phyloP scores from a whole-genome alignment of 2,888 invertebrate species.

The Monochamus alternatus region DNA sequence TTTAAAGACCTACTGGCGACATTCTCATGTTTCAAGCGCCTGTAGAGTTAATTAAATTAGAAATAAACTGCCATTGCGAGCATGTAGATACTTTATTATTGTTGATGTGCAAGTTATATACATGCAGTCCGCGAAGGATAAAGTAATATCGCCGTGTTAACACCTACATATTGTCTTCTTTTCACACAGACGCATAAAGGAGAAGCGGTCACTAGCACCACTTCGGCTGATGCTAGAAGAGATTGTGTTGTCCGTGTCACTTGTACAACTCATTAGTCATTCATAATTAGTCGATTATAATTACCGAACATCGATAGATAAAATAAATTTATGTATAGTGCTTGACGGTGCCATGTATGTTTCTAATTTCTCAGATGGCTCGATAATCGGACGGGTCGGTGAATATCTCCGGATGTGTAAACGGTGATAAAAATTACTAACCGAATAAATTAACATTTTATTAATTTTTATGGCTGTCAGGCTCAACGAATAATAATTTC shows the following conservation, averaged over 20 bases:
- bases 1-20: background rate
- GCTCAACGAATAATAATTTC: slow-evolving; percentile 46
- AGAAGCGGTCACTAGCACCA: slow-evolving; percentile 44
- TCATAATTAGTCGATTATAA: slow-evolving; percentile 57
- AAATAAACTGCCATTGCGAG: background rate
- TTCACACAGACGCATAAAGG: slow-evolving; percentile 31
- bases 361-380: slow-evolving; percentile 41
- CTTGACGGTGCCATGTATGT: slow-evolving; percentile 33
- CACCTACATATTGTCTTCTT: slow-evolving; percentile 44
- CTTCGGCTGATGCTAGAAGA: slow-evolving; percentile 49
- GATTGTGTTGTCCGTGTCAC: slow-evolving; percentile 56
- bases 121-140: slow-evolving; percentile 26
- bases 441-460: slow-evolving; percentile 49
- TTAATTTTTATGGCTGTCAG: slow-evolving; percentile 50
- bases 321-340: slow-evolving; percentile 43
- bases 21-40: background rate
- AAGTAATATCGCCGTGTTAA: slow-evolving; percentile 42
- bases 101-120: slow-evolving; percentile 23
- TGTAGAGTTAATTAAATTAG: slow-evolving; percentile 1
- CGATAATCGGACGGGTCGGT: slow-evolving; percentile 33
- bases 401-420: slow-evolving; percentile 37
- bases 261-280: slow-evolving; percentile 57
- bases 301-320: slow-evolving; percentile 49
- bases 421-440: slow-evolving; percentile 41
- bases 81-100: slow-evolving; percentile 24